These are phyloP conservation scores for Columba janthina DNA, from an alignment of 2,113 vertebrate genomes.

Conservation along the genomic window DNA sequence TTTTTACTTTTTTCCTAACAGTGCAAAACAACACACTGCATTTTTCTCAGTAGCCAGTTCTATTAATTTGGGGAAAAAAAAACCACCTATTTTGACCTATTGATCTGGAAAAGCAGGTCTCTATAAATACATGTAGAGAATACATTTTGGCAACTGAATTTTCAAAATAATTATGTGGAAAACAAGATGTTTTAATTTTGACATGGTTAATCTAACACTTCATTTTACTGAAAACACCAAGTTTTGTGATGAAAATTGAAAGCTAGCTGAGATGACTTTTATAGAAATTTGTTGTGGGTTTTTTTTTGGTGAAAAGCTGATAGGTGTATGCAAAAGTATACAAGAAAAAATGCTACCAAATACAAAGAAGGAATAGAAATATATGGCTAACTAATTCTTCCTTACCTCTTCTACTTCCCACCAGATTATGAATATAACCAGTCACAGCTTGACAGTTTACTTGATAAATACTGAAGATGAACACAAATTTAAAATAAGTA, in stretches of 20 bases:
- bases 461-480: not conserved
- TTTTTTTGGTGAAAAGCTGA: no score
- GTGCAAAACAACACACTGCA: accelerated
- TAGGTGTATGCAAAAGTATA: not conserved
- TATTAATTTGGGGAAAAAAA: not conserved
- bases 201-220: no score
- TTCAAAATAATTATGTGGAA: no score
- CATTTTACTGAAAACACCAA: no score
- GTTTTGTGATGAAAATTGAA: no score
- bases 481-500: not conserved
- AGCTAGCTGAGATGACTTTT: no score
- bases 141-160: no score
- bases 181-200: no score
- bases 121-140: not conserved
- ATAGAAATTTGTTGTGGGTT: no score
- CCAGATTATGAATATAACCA: not conserved
- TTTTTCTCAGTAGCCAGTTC: not conserved
- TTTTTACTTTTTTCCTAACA: not conserved
- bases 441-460: not conserved
- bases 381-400: not conserved
- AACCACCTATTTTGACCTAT: not conserved
- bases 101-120: not conserved
- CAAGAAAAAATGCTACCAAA: not conserved
- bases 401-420: not conserved
- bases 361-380: not conserved